Evolutionary conservation across 2,113 vertebrate species (phyloP), one percentile per base, ranked within the genome.

Genomic region (Syngnathus floridae): DNA sequence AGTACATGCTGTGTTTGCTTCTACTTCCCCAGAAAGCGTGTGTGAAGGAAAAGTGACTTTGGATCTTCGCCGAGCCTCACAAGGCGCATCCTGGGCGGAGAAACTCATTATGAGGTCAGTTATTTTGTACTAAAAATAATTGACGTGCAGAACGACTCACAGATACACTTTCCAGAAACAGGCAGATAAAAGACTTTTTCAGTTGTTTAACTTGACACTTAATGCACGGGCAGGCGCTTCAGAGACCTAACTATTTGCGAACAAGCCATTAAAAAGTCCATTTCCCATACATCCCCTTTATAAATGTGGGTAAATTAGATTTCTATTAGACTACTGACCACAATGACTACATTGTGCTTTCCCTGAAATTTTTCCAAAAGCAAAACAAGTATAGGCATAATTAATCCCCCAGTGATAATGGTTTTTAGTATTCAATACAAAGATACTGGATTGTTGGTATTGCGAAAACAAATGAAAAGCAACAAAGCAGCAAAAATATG

Each of bases 391-490:
- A 70, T 37, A 35, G 54, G 57, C 68, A 77, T 55, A 52, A 51
- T 65, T 43, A 46, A 7, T 49, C 37, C 40, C 63, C 40, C 12
- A 12, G 9, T 41, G 40, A 41, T 60, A 74, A 35, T 5, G 19
- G 52, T 65, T 66, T 62, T 75, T 75, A 68, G 67, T 64, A 77
- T 71, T 61, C 65, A 71, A 66, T 63, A 63, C 66, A 35, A 38
- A 46, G 31, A 41, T 52, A 64, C 11, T 75, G 67, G 62, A 70
- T 66, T 76, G 55, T 51, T 78, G 45, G 1, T 31, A 56, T 26
- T 38, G 66, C 66, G 41, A 64, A 60, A 74, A 71, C 61, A 73
- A 82, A 74, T 70, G 58, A 41, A 75, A 79, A 75, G 45, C 61
- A 69, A 75, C 56, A 55, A 62, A 56, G 41, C 45, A 22, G n/a